Base-by-base conservation (phyloP, 1,140 invertebrate genomes). In the Wiebesia pumilae region DNA sequence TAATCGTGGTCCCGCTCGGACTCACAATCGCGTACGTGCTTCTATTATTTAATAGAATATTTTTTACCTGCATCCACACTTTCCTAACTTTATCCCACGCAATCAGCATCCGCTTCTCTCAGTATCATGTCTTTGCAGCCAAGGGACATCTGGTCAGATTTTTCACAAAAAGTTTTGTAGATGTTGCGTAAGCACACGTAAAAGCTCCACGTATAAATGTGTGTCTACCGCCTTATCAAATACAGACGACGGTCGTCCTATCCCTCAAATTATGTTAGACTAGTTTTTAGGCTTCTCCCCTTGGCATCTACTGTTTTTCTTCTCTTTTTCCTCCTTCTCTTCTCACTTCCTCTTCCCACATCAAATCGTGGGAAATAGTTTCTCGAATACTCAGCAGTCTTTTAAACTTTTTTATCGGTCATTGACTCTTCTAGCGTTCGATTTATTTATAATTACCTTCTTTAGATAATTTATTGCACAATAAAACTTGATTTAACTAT, bases 91-190 rank as follows among this genome's bases (percentile, higher is more conserved):
- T 75, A 38, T 67, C 83, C 83, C 83, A 84, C 82, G 67, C 38
- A 33, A 12, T 67, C 35, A 73, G 21, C 35, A 73, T 73, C 69
- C 69, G 21, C 40, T 10, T 73, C 33, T 73, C 35, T 73, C 21
- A 40, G 7, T 40, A 35, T 73, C n/a, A 6, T 73, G 4, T 35
- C 75, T 0, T n/a, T 21, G 35, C n/a, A 51, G 30, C 43, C n/a
- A 24, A 58, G 30, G 43, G 19, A 51, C 92, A 93, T 93, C 93
- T 93, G 93, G 91, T 91, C 91, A 92, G 92, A 93, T 93, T 93
- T 91, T 93, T 92, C 91, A 92, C 90, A 89, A 90, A 90, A 92
- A 90, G 90, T 75, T 67, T 58, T 24, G 24, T 79, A 58, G 27
- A n/a, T 58, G 88, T 83, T 83, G 87, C 87, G 80, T 27, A 19